A percentile compares a stretch with the other conserved stretches of the same genome.
phyloP scores from a whole-genome alignment of 2,797 vertebrate genomes.

The Cynodonichthys magdalenae region DNA sequence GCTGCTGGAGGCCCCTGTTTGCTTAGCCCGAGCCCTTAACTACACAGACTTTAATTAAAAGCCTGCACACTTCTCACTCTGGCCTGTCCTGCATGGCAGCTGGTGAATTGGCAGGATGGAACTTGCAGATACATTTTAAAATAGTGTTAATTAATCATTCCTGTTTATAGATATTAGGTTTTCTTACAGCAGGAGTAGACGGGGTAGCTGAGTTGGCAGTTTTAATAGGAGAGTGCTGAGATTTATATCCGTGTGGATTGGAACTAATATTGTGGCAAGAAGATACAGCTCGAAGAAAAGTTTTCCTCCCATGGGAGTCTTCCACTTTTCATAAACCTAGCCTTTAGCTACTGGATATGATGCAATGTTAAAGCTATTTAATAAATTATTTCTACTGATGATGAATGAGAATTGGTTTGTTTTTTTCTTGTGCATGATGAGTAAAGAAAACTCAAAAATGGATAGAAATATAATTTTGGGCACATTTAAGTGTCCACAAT shows the following conservation, averaged over 20 bases:
- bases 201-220: neutral
- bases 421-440: conserved; percentile 22
- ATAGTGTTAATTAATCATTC: conserved; percentile 8
- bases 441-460: conserved; percentile 15
- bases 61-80: conserved; percentile 58
- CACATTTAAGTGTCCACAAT: conserved; percentile 10
- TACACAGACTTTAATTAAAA: conserved; percentile 78
- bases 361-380: conserved; percentile 42
- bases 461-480: conserved; percentile 30
- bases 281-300: conserved; percentile 20
- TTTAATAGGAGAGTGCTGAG: conserved; percentile 1
- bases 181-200: neutral
- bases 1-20: conserved; percentile 74
- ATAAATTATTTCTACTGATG: conserved; percentile 35
- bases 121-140: conserved; percentile 26
- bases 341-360: conserved; percentile 32
- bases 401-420: conserved; percentile 22
- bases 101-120: conserved; percentile 35
- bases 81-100: conserved; percentile 46
- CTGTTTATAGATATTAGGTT: neutral
- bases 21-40: conserved; percentile 66
- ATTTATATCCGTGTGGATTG: conserved; percentile 26
- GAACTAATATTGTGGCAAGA: conserved; percentile 37
- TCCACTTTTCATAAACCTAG: conserved; percentile 48
- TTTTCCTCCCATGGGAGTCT: conserved; percentile 56